Evolutionary conservation across 2,797 vertebrate species (phyloP), one percentile per base, ranked within the genome.

Genomic region (Enteromius viviparus): DNA sequence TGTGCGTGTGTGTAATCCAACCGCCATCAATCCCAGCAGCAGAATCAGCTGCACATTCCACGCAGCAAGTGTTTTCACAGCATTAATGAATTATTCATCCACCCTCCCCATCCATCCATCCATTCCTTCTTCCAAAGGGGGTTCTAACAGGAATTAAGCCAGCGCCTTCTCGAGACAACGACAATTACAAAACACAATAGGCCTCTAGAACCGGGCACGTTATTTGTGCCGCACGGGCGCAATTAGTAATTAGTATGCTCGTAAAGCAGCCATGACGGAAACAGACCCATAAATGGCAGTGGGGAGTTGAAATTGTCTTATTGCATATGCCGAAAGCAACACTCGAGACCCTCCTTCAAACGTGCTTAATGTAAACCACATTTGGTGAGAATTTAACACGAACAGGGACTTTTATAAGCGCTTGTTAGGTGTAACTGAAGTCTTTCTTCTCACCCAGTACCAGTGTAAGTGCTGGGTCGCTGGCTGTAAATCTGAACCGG

Each of bases 41-140:
- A 21, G 72, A 70, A 80, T 70, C 81, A 79, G 76, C 62, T 55
- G 60, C 49, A 58, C 76, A 82, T 81, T 77, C 79, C 72, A 90
- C 78, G 70, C 89, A 93, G 90, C 78, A 83, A 90, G 92, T 93
- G 94, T 95, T 96, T 94, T 94, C 95, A 95, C 95, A 97, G 96
- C 95, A 94, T 93, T 92, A 88, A 95, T 98, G 94, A 97, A 98
- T 97, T 96, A 97, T 98, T 98, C 95, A 98, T 96, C 89, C 91
- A 23, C 88, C 92, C 95, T 74, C 94, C 95, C 93, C 94, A 94
- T 94, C 93, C 95, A 97, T 96, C 89, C 91, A 37, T 89, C 78
- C 65, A 14, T 51, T 34, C 47, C 64, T 55, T 66, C 45, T 74
- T 29, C 66, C 87, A 88, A 83, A 90, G 89, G 90, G 92, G 91